These are phyloP conservation scores for Fopius arisanus DNA, from an alignment of 1,140 invertebrate species.

Conservation along the genomic window DNA sequence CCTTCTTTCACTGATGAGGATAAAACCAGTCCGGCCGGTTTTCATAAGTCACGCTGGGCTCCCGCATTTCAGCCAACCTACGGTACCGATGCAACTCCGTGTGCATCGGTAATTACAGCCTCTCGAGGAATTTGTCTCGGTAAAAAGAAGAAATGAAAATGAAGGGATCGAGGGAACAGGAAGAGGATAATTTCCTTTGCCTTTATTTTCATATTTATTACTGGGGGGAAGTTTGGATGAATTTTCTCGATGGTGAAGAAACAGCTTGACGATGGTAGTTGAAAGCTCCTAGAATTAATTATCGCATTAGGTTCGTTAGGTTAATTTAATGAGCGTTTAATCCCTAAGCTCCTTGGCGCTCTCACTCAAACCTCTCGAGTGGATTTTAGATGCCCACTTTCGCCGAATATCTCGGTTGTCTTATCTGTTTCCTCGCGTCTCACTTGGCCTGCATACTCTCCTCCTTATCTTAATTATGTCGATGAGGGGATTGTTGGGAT, in stretches of 20 bases:
- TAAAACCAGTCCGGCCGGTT: conserved; percentile 34
- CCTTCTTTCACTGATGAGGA: neutral
- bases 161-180: neutral
- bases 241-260: conserved; percentile 8
- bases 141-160: neutral
- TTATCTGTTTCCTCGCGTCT: conserved; percentile 9
- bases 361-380: neutral
- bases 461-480: conserved; percentile 13
- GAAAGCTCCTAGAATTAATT: conserved; percentile 45
- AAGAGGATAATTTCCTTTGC: neutral
- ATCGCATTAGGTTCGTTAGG: conserved; percentile 47
- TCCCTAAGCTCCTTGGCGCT: conserved; percentile 23
- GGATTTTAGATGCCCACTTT: conserved; percentile 30
- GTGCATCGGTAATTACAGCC: conserved; percentile 23
- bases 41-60: conserved; percentile 34
- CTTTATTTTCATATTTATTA: conserved; percentile 13
- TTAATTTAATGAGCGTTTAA: conserved; percentile 48
- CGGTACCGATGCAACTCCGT: conserved; percentile 12
- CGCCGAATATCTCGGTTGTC: conserved; percentile 1
- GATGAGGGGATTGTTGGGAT: neutral
- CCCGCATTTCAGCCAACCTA: neutral
- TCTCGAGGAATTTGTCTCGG: conserved; percentile 16
- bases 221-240: neutral
- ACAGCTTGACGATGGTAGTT: conserved; percentile 7
- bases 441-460: conserved; percentile 2